phyloP scores from a whole-genome alignment of 35 echinoderm and acorn worm species.

The Lytechinus variegatus region DNA sequence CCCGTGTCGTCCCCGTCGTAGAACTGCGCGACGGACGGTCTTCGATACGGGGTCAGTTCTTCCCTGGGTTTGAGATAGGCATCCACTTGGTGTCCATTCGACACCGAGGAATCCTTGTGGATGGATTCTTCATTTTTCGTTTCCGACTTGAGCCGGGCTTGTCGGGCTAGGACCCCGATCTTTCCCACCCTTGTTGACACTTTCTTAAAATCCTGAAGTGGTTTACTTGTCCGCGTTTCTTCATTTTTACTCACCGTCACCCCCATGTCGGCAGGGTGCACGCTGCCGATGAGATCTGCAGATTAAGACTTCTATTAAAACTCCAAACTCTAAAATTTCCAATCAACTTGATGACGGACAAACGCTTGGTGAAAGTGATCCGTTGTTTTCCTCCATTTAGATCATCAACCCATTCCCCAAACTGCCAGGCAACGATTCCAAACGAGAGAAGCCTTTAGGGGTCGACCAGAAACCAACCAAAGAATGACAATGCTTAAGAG shows the following conservation, averaged over 20 bases:
- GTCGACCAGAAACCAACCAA: not conserved
- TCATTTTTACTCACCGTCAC: conserved; percentile 35
- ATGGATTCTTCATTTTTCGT: not conserved
- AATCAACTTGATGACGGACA: not conserved
- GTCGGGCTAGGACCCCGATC: not conserved
- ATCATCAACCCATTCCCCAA: not conserved
- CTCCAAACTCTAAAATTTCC: not conserved
- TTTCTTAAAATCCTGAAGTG: conserved; percentile 1
- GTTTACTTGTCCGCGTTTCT: conserved; percentile 27
- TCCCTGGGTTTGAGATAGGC: not conserved
- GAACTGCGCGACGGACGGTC: conserved; percentile 36
- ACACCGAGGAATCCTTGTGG: not conserved
- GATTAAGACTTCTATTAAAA: not conserved
- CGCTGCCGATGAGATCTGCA: not conserved
- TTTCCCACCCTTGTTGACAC: conserved; percentile 34
- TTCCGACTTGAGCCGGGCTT: conserved; percentile 10
- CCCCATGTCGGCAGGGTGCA: not conserved
- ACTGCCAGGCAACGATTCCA: not conserved
- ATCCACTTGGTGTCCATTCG: not conserved
- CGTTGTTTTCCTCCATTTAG: not conserved
- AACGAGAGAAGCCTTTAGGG: not conserved
- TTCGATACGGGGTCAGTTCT: not conserved
- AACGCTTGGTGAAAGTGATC: not conserved
- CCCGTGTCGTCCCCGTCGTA: conserved; percentile 29
- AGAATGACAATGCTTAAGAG: conserved; percentile 24